These are phyloP conservation scores for Todus mexicanus DNA, from an alignment of 2,797 vertebrate genomes.

Conservation along the genomic window DNA sequence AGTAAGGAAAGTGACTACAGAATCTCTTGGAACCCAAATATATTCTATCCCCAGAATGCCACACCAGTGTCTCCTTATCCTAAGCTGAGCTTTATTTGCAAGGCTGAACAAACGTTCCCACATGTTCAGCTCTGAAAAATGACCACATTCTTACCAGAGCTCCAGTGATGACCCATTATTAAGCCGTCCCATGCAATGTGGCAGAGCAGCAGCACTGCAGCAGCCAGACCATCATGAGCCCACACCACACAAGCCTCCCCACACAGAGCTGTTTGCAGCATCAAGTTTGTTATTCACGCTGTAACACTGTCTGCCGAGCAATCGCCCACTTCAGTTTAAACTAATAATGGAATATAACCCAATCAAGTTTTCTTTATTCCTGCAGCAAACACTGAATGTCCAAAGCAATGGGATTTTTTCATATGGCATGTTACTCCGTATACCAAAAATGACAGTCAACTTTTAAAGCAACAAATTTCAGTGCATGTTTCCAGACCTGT, in stretches of 20 bases:
- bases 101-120: background rate
- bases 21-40: background rate
- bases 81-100: background rate
- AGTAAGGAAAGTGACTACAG: background rate
- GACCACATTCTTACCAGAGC: background rate
- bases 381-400: background rate
- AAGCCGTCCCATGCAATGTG: accelerated
- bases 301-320: background rate
- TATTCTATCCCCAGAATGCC: background rate
- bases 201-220: background rate
- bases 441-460: background rate
- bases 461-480: background rate
- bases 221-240: background rate
- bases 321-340: background rate
- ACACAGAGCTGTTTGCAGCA: background rate
- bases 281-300: background rate
- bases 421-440: background rate
- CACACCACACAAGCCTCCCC: accelerated
- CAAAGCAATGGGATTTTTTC: background rate
- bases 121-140: background rate
- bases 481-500: background rate
- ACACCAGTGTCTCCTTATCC: background rate
- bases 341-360: slow-evolving; percentile 6
- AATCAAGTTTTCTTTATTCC: background rate
- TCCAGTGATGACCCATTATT: background rate